Base-by-base conservation (phyloP, 2,797 vertebrate species). In the Notolepis coatsorum region DNA sequence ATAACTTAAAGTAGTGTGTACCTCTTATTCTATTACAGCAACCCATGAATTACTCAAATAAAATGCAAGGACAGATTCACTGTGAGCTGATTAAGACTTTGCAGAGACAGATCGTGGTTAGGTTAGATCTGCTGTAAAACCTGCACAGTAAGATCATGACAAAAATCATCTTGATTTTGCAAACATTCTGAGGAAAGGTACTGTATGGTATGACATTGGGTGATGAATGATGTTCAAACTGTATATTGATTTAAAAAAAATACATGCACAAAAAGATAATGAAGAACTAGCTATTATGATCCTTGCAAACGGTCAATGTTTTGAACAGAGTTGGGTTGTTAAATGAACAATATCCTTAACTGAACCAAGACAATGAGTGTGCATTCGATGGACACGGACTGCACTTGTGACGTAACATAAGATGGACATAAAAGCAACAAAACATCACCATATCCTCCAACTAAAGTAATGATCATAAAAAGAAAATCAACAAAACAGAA, bases 381-480 rank as follows among this genome's bases (percentile, higher is more conserved):
- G 81, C 77, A 80, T 85, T 89, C 82, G 82, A 71, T 63, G 76
- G 68, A 80, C 82, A 69, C 62, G 61, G 51, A 75, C 69, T 57
- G 66, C 67, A 66, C 48, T 73, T 73, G 50, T 64, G 50, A 81
- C 37, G 9, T 45, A 73, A 78, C 51, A 48, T 35, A 43, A 49
- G 59, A 72, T 24, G 31, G 52, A 77, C 64, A 54, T 54, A 66
- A 20, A 62, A 65, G 49, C 71, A 68, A 80, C 43, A 75, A 76
- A 77, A 79, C 37, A 61, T 46, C 45, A 61, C 48, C 45, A 71
- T 33, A 65, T 78, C 74, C 65, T 76, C 54, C 77, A 72, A 77
- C 33, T 61, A 86, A 37, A 48, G 73, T 69, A 75, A 64, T 24
- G 69, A 60, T 79, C 45, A 56, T 66, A 79, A 80, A 73, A 51